These are phyloP conservation scores for Xestia ashworthii DNA, from an alignment of 2,888 invertebrate species.

Conservation along the genomic window DNA sequence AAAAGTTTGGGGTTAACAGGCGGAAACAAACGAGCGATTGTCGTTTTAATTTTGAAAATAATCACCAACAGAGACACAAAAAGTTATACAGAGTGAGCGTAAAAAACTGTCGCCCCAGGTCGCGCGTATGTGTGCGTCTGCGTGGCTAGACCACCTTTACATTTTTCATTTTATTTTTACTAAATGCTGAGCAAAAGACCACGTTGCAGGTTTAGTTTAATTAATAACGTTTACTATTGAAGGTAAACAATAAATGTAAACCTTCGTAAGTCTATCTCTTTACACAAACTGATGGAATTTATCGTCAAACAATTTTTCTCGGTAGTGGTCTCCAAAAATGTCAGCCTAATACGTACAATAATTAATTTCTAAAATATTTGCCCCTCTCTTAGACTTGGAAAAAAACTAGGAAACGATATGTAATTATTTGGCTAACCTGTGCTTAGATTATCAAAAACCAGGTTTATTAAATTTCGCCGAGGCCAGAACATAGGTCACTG, in stretches of 20 bases:
- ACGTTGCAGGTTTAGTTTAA: neutral
- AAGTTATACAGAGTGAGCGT: conserved; percentile 11
- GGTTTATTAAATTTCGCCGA: neutral
- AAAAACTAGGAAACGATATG: neutral
- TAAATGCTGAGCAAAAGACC: no score
- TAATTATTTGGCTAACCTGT: neutral
- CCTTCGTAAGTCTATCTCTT: neutral
- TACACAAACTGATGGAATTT: neutral
- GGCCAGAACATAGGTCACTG: neutral
- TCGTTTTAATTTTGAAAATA: conserved; percentile 57
- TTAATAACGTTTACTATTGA: neutral
- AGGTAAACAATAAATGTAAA: neutral
- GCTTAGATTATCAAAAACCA: neutral
- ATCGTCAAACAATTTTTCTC: neutral
- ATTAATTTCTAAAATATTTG: neutral
- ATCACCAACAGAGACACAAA: conserved; percentile 30
- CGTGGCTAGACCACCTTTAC: conserved; percentile 1
- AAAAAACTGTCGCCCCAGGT: conserved; percentile 8
- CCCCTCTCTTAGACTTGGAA: neutral
- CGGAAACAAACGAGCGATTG: conserved; percentile 57
- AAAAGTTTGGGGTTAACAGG: conserved; percentile 61
- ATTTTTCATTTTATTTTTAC: neutral
- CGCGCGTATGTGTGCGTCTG: conserved; percentile 4
- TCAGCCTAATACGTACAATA: neutral
- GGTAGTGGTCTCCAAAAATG: neutral